Evolutionary conservation across 2,113 vertebrate species (phyloP).

Genomic region (Panthera uncia): DNA sequence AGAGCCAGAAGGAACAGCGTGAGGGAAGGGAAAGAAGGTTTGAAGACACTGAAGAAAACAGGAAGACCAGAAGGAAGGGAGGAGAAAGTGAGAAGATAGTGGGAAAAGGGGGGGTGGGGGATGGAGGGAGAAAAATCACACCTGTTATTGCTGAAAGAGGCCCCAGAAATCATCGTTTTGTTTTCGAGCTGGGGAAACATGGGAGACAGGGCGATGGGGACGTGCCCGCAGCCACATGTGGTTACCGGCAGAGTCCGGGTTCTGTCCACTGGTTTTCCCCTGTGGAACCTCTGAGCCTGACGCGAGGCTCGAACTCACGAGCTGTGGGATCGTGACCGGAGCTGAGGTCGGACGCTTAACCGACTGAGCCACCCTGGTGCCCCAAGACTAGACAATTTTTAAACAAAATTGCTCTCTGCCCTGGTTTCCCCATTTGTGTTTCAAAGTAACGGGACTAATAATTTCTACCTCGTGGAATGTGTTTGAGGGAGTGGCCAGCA

Average conservation of each 20-base stretch:
- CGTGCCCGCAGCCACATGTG: accelerated
- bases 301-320: too few relatives aligned
- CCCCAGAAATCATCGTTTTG: not conserved
- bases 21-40: not conserved
- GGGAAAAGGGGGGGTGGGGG: too few relatives aligned
- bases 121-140: not conserved
- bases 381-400: not conserved
- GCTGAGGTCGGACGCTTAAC: too few relatives aligned
- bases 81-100: not conserved
- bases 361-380: too few relatives aligned
- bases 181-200: not conserved
- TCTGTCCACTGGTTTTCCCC: not conserved
- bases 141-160: not conserved
- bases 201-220: not conserved
- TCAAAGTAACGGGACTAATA: not conserved
- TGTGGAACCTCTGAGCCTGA: too few relatives aligned
- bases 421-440: not conserved
- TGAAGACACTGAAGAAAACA: not conserved
- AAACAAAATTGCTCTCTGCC: not conserved
- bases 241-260: too few relatives aligned
- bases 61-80: not conserved
- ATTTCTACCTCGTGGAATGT: not conserved
- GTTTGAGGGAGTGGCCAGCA: not conserved
- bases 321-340: too few relatives aligned
- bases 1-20: too few relatives aligned